Evolutionary conservation across 2,888 invertebrate species (phyloP).

Genomic region (Stenodera caucasica): DNA sequence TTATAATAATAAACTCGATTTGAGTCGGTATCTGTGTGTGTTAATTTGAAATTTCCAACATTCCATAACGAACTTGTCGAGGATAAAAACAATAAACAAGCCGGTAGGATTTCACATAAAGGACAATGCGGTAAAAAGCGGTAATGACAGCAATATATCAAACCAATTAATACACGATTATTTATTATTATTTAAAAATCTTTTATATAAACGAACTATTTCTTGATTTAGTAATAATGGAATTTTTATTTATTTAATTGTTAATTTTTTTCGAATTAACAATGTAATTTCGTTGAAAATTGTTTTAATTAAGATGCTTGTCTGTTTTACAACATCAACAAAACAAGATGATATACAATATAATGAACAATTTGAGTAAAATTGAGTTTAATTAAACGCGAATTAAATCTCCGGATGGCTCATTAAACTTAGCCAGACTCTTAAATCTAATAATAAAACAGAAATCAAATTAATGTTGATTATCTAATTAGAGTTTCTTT

Average conservation of each 20-base stretch:
- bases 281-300: too few species aligned
- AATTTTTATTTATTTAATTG: not conserved
- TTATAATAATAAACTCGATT: constrained; percentile 30
- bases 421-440: not conserved
- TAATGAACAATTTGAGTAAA: not conserved
- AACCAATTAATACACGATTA: constrained; percentile 56
- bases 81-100: constrained; percentile 44
- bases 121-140: constrained; percentile 51
- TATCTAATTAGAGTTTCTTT: not conserved
- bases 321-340: not conserved
- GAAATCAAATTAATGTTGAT: not conserved
- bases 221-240: not conserved
- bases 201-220: constrained; percentile 53
- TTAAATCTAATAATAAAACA: too few species aligned
- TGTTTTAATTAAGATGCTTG: not conserved
- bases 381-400: not conserved
- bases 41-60: constrained; percentile 45
- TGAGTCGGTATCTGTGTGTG: constrained; percentile 30
- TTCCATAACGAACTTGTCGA: constrained; percentile 43
- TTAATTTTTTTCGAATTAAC: too few species aligned
- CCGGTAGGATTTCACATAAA: constrained; percentile 52
- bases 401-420: not conserved
- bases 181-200: constrained; percentile 54
- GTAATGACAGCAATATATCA: constrained; percentile 55
- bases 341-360: not conserved